These are phyloP conservation scores for Triplophysa bombifrons DNA, from an alignment of 2,797 vertebrate species.

Conservation along the genomic window DNA sequence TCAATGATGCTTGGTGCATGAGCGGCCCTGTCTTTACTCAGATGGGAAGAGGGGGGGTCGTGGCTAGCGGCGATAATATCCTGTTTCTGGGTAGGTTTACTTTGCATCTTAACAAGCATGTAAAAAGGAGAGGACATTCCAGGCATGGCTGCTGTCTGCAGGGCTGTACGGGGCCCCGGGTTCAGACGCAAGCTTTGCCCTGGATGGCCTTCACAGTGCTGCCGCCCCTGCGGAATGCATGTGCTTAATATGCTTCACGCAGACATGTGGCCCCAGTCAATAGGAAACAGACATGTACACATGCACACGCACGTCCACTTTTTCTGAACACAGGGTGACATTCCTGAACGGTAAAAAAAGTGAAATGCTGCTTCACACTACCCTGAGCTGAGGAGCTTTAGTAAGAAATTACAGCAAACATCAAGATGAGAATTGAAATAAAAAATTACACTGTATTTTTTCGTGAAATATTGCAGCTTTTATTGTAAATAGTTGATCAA, in stretches of 20 bases:
- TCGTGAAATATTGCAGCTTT: too few relatives aligned
- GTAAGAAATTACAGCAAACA: slow-evolving; percentile 48
- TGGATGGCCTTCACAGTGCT: slow-evolving; percentile 67
- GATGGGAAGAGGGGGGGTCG: slow-evolving; percentile 64
- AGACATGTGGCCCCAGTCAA: slow-evolving; percentile 37
- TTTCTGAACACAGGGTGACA: slow-evolving; percentile 40
- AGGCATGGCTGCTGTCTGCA: slow-evolving; percentile 75
- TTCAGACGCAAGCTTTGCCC: slow-evolving; percentile 64
- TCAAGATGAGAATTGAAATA: not conserved
- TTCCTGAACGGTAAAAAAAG: slow-evolving; percentile 46
- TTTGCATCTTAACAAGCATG: slow-evolving; percentile 81
- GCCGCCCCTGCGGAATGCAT: slow-evolving; percentile 63
- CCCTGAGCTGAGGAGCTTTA: slow-evolving; percentile 52
- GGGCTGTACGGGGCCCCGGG: slow-evolving; percentile 61
- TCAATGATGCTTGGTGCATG: slow-evolving; percentile 71
- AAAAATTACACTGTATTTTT: too few relatives aligned
- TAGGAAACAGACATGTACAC: slow-evolving; percentile 38
- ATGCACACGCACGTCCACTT: slow-evolving; percentile 25
- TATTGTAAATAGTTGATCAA: too few relatives aligned
- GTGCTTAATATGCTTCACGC: slow-evolving; percentile 30
- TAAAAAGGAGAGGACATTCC: slow-evolving; percentile 79
- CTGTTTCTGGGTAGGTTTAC: slow-evolving; percentile 80
- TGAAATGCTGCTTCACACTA: slow-evolving; percentile 40
- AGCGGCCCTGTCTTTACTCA: slow-evolving; percentile 67
- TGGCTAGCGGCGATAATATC: slow-evolving; percentile 80